A percentile compares a stretch with the other conserved stretches of the same genome.
Evolutionary conservation across 1,140 invertebrate species (phyloP).

Genomic region (Pentalonia nigronervosa): DNA sequence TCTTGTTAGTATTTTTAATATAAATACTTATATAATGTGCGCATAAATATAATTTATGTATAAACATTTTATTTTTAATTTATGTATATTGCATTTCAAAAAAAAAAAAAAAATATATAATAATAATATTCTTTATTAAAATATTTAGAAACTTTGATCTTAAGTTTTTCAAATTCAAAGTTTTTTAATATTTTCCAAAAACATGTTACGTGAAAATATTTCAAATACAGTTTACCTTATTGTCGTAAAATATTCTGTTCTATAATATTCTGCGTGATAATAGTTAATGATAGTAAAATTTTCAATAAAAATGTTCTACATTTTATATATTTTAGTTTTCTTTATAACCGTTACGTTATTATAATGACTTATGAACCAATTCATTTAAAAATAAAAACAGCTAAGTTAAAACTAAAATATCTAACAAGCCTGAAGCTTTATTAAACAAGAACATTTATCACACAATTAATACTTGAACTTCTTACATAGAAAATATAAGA

Average conservation of each 20-base stretch:
- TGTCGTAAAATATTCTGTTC: background rate
- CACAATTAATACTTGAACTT: background rate
- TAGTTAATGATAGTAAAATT: background rate
- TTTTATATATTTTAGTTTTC: background rate
- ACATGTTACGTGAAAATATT: background rate
- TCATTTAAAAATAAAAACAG: background rate
- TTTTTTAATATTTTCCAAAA: background rate
- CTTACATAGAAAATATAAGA: background rate
- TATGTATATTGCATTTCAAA: background rate
- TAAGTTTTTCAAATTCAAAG: background rate
- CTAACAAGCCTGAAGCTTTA: too few relatives aligned
- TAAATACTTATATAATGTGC: background rate
- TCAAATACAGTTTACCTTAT: background rate
- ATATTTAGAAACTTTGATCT: slow-evolving; percentile 6
- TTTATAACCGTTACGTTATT: background rate
- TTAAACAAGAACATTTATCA: background rate
- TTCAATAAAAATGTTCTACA: background rate
- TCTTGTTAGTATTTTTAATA: background rate
- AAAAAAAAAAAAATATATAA: too few relatives aligned
- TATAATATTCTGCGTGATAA: background rate
- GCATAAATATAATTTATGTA: background rate
- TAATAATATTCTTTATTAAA: background rate
- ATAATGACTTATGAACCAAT: too few relatives aligned
- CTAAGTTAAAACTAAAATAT: background rate
- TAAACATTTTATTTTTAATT: slow-evolving; percentile 1